Percentiles rank a stretch among this genome's conserved stretches.
phyloP scores from a whole-genome alignment of 2,888 invertebrate genomes.

The Eurois occulta region DNA sequence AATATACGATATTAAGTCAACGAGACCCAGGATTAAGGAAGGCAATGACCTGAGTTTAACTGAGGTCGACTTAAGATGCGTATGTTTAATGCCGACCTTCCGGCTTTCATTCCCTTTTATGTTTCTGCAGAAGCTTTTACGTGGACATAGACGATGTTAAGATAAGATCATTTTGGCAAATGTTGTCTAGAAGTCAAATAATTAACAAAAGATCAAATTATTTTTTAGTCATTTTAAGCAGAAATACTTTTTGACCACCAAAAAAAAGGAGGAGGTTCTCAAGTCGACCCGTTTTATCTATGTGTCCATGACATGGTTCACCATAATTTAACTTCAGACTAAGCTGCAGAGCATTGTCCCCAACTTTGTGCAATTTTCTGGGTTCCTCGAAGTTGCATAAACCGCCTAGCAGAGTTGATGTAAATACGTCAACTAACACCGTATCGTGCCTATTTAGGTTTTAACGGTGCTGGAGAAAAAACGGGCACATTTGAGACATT shows the following conservation, averaged over 20 bases:
- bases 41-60: slow-evolving; percentile 54
- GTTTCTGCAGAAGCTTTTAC: slow-evolving; percentile 26
- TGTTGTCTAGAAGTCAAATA: background rate
- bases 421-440: too few species aligned
- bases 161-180: slow-evolving; percentile 15
- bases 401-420: too few species aligned
- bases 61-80: slow-evolving; percentile 47
- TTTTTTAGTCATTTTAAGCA: background rate
- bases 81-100: slow-evolving; percentile 33
- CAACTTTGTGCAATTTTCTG: background rate
- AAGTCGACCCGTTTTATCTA: too few species aligned
- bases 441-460: too few species aligned
- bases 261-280: too few species aligned
- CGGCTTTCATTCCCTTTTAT: slow-evolving; percentile 48
- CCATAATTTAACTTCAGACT: background rate
- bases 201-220: background rate
- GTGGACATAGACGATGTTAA: background rate
- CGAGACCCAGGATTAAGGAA: slow-evolving; percentile 48
- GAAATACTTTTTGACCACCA: background rate
- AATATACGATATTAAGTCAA: slow-evolving; percentile 60
- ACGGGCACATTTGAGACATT: background rate
- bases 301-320: background rate
- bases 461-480: background rate
- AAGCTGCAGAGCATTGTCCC: background rate
- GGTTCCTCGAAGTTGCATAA: too few species aligned